These are phyloP conservation scores for Agrochola lota DNA, from an alignment of 2,888 invertebrate genomes.

Conservation along the genomic window DNA sequence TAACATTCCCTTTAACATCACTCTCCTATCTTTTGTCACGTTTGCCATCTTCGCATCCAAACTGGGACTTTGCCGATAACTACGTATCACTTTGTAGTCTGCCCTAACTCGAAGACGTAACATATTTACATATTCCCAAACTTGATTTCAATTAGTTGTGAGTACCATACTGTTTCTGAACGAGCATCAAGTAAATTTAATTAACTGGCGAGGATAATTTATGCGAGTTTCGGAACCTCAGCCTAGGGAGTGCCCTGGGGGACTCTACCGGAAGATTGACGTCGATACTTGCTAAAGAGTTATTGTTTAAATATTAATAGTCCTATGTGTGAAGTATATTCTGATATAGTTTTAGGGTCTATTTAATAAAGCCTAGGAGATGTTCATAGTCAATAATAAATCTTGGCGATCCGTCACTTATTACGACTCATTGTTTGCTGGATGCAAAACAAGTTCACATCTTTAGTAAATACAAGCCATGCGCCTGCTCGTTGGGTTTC, in stretches of 20 bases:
- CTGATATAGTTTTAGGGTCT: background rate
- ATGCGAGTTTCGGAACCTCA: slow-evolving; percentile 51
- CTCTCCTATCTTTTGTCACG: no score
- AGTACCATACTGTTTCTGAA: slow-evolving; percentile 45
- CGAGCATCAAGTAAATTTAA: slow-evolving; percentile 57
- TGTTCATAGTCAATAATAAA: no score
- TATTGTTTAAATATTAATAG: slow-evolving; percentile 8
- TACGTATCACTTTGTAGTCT: slow-evolving; percentile 13
- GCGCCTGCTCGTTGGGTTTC: no score
- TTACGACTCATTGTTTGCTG: background rate
- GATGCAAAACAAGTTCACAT: background rate
- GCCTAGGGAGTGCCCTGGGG: slow-evolving; percentile 20
- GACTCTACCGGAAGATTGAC: slow-evolving; percentile 16
- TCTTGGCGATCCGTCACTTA: background rate
- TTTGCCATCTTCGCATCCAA: background rate
- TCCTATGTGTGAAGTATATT: background rate
- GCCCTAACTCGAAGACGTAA: slow-evolving; percentile 41
- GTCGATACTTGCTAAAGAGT: slow-evolving; percentile 11
- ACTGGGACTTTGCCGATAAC: background rate
- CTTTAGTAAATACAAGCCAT: background rate
- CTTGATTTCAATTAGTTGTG: slow-evolving; percentile 57
- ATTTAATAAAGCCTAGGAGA: background rate
- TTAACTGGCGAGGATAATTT: slow-evolving; percentile 60
- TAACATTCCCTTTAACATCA: background rate
- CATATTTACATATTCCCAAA: slow-evolving; percentile 60